A percentile compares a stretch with the other conserved stretches of the same genome.
phyloP scores from a whole-genome alignment of 30 jellyfish, hydroid and myxozoan species.

The Pseudorhiza aurosa region DNA sequence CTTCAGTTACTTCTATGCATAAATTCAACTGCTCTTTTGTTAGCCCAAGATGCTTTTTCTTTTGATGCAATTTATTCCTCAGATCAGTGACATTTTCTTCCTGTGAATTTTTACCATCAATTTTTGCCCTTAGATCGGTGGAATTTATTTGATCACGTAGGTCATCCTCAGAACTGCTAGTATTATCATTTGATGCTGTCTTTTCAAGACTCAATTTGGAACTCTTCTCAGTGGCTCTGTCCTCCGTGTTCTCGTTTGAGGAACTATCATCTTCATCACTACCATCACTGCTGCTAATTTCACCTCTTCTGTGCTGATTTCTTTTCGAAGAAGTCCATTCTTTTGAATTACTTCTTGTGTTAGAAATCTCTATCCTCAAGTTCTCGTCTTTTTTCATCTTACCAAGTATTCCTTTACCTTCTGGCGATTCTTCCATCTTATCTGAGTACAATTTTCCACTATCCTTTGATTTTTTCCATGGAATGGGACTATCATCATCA shows the following conservation, averaged over 20 bases:
- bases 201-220: not conserved
- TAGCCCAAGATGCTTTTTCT: slow-evolving; percentile 58
- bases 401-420: not conserved
- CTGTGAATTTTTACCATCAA: not conserved
- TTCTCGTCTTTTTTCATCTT: slow-evolving; percentile 14
- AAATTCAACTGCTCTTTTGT: slow-evolving; percentile 70
- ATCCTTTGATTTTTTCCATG: slow-evolving; percentile 4
- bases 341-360: not conserved
- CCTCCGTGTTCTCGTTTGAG: not conserved
- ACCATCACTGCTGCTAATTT: slow-evolving; percentile 52
- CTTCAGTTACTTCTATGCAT: slow-evolving; percentile 82
- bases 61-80: slow-evolving; percentile 19
- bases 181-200: not conserved
- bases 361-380: slow-evolving; percentile 47
- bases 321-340: slow-evolving; percentile 38
- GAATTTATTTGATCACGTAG: slow-evolving; percentile 26
- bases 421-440: not conserved
- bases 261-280: slow-evolving; percentile 4
- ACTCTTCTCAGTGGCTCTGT: not conserved
- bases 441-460: slow-evolving; percentile 39
- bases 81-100: slow-evolving; percentile 7
- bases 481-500: slow-evolving; percentile 11
- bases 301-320: slow-evolving; percentile 37
- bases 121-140: slow-evolving; percentile 28
- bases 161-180: slow-evolving; percentile 11